Evolutionary conservation across 2,113 vertebrate genomes (phyloP).

Genomic region (Ageneiosus marmoratus): DNA sequence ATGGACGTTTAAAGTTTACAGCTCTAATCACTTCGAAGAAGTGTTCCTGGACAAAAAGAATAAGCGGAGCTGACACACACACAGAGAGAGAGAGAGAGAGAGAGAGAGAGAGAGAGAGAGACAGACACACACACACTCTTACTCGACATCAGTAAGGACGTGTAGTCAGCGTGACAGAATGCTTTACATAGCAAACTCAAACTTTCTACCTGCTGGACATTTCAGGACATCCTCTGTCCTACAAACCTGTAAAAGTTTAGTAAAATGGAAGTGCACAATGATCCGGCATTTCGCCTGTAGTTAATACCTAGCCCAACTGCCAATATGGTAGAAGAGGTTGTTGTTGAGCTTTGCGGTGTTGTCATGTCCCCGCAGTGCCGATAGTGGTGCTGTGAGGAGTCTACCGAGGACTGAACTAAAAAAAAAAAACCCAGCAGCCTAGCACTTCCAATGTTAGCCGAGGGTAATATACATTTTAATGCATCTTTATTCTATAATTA

Average conservation of each 20-base stretch:
- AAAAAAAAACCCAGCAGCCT: conserved; percentile 85
- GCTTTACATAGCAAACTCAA: conserved; percentile 4
- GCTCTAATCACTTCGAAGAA: not conserved
- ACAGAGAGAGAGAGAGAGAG: too few species aligned
- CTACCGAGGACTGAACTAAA: conserved; percentile 81
- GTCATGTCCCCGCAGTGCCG: conserved; percentile 98
- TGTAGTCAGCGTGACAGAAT: conserved; percentile 26
- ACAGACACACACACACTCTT: conserved; percentile 1
- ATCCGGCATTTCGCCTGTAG: conserved; percentile 43
- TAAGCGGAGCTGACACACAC: conserved; percentile 9
- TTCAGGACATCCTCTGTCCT: not conserved
- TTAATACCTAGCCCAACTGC: conserved; percentile 78
- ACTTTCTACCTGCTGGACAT: conserved; percentile 18
- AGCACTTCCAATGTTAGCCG: conserved; percentile 88
- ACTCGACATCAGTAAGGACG: conserved; percentile 25
- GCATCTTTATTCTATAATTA: conserved; percentile 79
- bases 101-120: too few species aligned
- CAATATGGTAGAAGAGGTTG: conserved; percentile 98
- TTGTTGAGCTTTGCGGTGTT: conserved; percentile 89
- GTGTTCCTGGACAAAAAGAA: conserved; percentile 21
- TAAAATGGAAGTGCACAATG: conserved; percentile 22
- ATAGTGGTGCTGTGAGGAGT: conserved; percentile 99
- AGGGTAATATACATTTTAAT: conserved; percentile 79
- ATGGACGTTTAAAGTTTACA: not conserved
- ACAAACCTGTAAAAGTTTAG: conserved; percentile 19